A percentile compares a stretch with the other conserved stretches of the same genome.
Conservation (phyloP, 2,797 vertebrate genomes). For the Anas flavirostris region DNA sequence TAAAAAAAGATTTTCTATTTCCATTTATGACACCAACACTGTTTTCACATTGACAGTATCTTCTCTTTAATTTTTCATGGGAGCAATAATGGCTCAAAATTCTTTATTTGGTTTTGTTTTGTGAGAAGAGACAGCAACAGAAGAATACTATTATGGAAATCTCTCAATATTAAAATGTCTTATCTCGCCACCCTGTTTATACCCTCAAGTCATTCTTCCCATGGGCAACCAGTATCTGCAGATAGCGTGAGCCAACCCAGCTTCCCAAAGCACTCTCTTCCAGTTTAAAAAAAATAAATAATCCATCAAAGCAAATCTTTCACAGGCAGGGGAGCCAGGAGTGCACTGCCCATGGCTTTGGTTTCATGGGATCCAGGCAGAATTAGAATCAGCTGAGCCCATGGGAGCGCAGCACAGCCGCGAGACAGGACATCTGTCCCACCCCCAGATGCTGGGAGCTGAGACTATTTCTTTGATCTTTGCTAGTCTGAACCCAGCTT, state of each 20-base stretch:
- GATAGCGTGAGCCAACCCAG: background rate
- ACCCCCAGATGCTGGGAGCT: background rate
- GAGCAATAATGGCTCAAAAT: background rate
- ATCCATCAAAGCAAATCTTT: background rate
- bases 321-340: background rate
- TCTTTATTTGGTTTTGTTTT: background rate
- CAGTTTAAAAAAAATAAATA: background rate
- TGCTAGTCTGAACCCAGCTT: slow-evolving; percentile 15
- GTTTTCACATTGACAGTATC: background rate
- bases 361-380: background rate
- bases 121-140: background rate
- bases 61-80: background rate
- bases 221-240: background rate
- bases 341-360: background rate
- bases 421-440: background rate
- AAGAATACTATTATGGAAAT: background rate
- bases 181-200: background rate
- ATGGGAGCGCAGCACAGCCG: background rate
- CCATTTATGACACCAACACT: background rate
- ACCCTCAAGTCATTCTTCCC: background rate
- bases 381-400: slow-evolving; percentile 34
- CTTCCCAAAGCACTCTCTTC: background rate
- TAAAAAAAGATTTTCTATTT: background rate
- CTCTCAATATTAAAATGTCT: background rate
- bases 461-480: slow-evolving; percentile 45